Conservation (phyloP, 2,113 vertebrate genomes). For the Leptocoma aspasia region DNA sequence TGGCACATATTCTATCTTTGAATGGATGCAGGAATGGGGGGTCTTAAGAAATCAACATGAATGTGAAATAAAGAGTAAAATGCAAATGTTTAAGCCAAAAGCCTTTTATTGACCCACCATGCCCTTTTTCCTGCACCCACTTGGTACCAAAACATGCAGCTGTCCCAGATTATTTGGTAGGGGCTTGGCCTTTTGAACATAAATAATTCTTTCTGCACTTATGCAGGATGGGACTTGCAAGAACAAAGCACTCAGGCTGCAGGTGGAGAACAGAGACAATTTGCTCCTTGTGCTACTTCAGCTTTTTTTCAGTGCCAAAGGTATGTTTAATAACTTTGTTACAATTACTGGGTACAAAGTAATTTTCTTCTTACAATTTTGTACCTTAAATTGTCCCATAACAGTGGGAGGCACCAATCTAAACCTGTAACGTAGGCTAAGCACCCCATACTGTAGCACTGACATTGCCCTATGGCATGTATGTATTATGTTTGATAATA, state of each 20-base stretch:
- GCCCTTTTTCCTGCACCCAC: neutral
- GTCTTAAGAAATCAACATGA: neutral
- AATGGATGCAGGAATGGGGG: neutral
- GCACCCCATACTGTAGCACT: rapidly evolving
- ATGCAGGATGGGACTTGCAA: neutral
- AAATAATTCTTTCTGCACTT: neutral
- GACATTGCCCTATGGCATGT: neutral
- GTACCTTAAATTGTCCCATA: neutral
- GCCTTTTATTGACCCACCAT: neutral
- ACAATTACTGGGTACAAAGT: neutral
- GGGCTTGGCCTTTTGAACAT: neutral
- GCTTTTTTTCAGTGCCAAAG: neutral
- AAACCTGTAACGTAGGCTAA: neutral
- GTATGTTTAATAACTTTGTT: neutral
- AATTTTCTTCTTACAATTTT: neutral
- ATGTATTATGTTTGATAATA: neutral
- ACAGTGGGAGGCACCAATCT: neutral
- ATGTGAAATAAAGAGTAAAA: neutral
- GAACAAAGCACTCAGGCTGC: neutral
- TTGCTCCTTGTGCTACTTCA: neutral
- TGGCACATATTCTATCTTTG: neutral
- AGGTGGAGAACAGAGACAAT: neutral
- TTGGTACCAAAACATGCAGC: neutral
- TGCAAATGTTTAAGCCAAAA: neutral
- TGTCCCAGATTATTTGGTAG: neutral